Base-by-base conservation (phyloP, 2,888 invertebrate species). In the Hofmannophila pseudospretella region DNA sequence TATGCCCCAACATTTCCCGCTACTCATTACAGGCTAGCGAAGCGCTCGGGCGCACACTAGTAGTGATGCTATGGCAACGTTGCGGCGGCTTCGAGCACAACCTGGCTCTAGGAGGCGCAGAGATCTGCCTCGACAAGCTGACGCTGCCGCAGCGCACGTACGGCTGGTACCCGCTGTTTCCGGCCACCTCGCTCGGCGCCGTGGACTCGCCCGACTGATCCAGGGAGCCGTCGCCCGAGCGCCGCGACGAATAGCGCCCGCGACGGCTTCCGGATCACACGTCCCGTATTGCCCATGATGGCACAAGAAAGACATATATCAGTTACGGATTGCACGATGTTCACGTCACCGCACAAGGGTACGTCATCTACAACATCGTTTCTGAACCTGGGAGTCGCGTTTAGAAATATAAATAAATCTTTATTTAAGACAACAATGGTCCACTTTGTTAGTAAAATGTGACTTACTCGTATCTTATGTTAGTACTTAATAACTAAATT, bases 51-150 rank as follows among this genome's bases (percentile, higher is more conserved):
- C 90, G 96, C 38, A 93, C 93, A 44, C 89, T 97, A 48, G 91
- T 96, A 50, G 95, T 96, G 36, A 96, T 96, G 94, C 89, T 97
- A 32, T 97, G 97, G 96, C 96, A 96, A 66, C 91, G 94, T 42
- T 94, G 95, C 67, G 93, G 94, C 41, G 94, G 94, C 2, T 95
- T 95, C 74, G 95, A 95, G 65, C 95, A 95, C 73, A 96, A 96
- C 67, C 69, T 86, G 28, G 87, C 88, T 28, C 84, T 97, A 27
- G 96, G 97, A 7, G 96, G 96, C 30, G 94, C 93, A 0, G 95
- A 96, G 77, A 92, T 97, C 47, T 91, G 93, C 48, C 88, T 97
- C 47, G 95, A 96, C 74, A 91, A 92, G 59, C 86, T 97, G 39
- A 91, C 93, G 31, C 88, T 96, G 45, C 92, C 94, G 16, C 93